Evolutionary conservation across 2,797 vertebrate genomes (phyloP), one percentile per base, ranked within the genome.

Genomic region (Gymnopithys bicolor): DNA sequence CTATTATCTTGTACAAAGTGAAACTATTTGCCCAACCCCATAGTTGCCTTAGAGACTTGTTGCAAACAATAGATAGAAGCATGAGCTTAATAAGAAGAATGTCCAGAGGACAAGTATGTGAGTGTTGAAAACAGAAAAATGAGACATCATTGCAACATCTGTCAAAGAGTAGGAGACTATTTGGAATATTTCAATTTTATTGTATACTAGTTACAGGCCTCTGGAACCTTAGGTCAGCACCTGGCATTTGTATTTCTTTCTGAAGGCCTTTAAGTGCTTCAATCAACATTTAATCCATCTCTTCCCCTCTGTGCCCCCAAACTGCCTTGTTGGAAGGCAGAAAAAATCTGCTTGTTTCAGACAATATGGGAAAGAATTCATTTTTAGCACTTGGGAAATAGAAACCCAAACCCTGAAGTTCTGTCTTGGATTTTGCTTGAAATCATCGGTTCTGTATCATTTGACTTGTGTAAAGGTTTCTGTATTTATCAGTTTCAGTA

Each of bases 1-100:
- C 92, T 95, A 71, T 93, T 85, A 90, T 91, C 79, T 91, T 93
- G 66, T 76, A 87, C 39, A 41, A 92, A 93, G 62, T 69, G 62
- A 75, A 96, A 84, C 79, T 89, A 89, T 91, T 87, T 93, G 93
- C 82, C 94, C 89, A 87, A 13, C 89, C 92, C 83, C 0, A 0
- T 68, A 45, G 92, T 94, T 94, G 80, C 79, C 76, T 84, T 55
- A 73, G 92, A 89, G 78, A 92, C 58, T 77, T 69, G 46, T 37
- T 93, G 68, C 78, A 93, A 97, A 94, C 89, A 93, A 41, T 28
- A 77, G 79, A 91, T 64, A 62, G 5, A 74, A 64, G 60, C 39
- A 58, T 58, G 62, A 86, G 24, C 52, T 88, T 94, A 49, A 33
- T 28, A 63, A 48, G 79, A 78, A 55, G 58, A 81, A 84, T 87